Evolutionary conservation across 2,888 invertebrate genomes (phyloP).

Genomic region (Agriotes lineatus): DNA sequence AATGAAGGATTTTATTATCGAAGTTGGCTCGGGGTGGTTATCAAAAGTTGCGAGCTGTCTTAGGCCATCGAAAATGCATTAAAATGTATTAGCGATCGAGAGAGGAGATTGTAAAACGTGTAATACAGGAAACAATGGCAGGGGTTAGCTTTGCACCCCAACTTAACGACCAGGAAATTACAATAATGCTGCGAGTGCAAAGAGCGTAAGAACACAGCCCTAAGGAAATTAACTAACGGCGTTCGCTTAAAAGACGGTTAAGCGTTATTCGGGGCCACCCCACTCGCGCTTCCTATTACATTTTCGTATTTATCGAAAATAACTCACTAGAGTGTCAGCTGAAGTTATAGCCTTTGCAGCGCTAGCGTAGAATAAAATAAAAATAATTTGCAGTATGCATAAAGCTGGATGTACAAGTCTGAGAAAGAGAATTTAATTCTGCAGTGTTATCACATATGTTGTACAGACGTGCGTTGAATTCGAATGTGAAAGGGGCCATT

Average conservation of each 20-base stretch:
- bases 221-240: constrained; percentile 51
- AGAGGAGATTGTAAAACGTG: constrained; percentile 33
- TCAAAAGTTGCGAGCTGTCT: constrained; percentile 3
- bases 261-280: constrained; percentile 29
- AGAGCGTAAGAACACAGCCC: constrained; percentile 52
- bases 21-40: constrained; percentile 1
- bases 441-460: too few relatives aligned
- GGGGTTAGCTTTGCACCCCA: constrained; percentile 50
- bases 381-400: too few relatives aligned
- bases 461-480: too few relatives aligned
- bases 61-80: constrained; percentile 30
- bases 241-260: constrained; percentile 36
- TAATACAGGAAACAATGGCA: constrained; percentile 26
- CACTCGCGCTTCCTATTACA: constrained; percentile 24
- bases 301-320: constrained; percentile 24
- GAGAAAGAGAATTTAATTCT: too few relatives aligned
- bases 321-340: neutral
- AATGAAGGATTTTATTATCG: constrained; percentile 10
- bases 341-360: too few relatives aligned
- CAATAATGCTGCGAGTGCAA: constrained; percentile 56
- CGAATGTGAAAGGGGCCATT: too few relatives aligned
- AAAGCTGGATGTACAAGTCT: too few relatives aligned
- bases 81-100: constrained; percentile 30
- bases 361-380: too few relatives aligned
- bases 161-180: constrained; percentile 58